These are phyloP conservation scores for Lapara coniferarum DNA, from an alignment of 2,888 invertebrate species.

Conservation along the genomic window DNA sequence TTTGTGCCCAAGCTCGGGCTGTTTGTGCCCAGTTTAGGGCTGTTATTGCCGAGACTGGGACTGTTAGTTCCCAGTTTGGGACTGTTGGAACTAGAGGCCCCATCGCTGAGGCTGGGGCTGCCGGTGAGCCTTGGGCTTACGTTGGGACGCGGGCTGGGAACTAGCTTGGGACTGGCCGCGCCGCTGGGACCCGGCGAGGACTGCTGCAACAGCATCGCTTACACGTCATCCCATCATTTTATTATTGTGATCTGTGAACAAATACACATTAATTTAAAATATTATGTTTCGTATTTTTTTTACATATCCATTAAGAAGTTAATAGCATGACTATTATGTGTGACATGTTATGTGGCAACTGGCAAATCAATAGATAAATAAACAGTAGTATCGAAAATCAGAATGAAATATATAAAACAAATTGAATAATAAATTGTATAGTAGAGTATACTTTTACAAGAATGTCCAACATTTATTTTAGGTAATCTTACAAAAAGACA, in stretches of 20 bases:
- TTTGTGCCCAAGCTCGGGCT: slow-evolving; percentile 64
- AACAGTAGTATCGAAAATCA: not conserved
- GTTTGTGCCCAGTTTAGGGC: slow-evolving; percentile 57
- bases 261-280: not conserved
- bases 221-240: slow-evolving; percentile 75
- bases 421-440: no score
- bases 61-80: slow-evolving; percentile 56
- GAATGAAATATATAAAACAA: no score
- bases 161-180: slow-evolving; percentile 74
- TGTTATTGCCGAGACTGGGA: slow-evolving; percentile 57
- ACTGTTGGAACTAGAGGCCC: slow-evolving; percentile 34
- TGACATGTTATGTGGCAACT: no score
- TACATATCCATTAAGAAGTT: not conserved
- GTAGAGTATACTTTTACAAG: no score
- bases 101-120: slow-evolving; percentile 8
- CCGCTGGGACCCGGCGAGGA: slow-evolving; percentile 80
- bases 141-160: slow-evolving; percentile 65
- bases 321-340: not conserved
- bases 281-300: not conserved
- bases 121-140: slow-evolving; percentile 28
- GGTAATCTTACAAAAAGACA: not conserved
- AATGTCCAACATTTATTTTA: not conserved
- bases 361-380: not conserved
- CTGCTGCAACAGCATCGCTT: slow-evolving; percentile 81
- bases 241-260: slow-evolving; percentile 60